Base-by-base conservation (phyloP, 2,113 vertebrate genomes). In the Sylvia atricapilla region DNA sequence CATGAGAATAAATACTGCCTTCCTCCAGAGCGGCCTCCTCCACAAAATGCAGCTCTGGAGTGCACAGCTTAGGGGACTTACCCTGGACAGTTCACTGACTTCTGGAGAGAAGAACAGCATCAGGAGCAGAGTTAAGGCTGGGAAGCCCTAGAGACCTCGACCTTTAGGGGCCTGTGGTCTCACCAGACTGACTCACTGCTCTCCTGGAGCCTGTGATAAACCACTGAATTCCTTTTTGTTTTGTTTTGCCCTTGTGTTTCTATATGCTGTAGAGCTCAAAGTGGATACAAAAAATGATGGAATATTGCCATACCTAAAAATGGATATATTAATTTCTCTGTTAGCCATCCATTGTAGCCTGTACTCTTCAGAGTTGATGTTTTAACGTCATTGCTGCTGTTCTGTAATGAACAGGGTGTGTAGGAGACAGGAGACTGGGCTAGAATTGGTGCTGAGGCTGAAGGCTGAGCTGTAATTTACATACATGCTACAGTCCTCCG, bases 51-150 rank as follows among this genome's bases (percentile, higher is more conserved):
- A 85, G 43, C 46, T 67, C 62, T 28, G 13, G 31, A 27, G 67
- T 72, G 30, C 0, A 0, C 9, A 55, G 31, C 39, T 19, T 27
- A 22, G 58, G 20, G 16, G 10, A 15, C 25, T 60, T 15, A 1
- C 3, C 82, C 35, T 60, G 44, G 15, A 28, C 50, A 43, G 3
- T 55, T 78, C 55, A 21, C 44, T 59, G 82, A 12, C 9, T 59
- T 1, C n/a, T 15, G 9, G 11, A 62, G 55, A 33, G 62, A 60
- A 79, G 33, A 75, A 28, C 23, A 58, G 39, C 2, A 1, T 24
- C 0, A 4, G 30, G 39, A 0, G 2, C 56, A 53, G 19, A 13
- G 30, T 41, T 30, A 66, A 69, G 69, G 22, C 47, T 84, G 70
- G 46, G 35, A 63, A 75, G 33, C 15, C 33, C 55, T 22, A 7